These are phyloP conservation scores for Ispidina lecontei DNA, from an alignment of 2,797 vertebrate species.

Conservation along the genomic window DNA sequence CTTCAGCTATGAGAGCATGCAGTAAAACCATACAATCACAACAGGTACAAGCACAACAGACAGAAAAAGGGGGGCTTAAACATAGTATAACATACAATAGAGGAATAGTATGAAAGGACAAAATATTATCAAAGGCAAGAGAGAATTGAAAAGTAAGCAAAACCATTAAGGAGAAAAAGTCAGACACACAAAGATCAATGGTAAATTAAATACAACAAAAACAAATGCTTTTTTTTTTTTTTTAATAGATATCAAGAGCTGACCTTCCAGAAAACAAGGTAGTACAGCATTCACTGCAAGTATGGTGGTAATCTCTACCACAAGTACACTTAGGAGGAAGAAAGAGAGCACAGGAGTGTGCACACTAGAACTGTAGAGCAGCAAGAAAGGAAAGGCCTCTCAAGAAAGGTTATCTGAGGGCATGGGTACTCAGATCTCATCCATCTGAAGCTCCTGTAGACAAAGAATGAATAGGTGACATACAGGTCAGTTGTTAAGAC, in stretches of 20 bases:
- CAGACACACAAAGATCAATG: not conserved
- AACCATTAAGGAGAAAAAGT: not conserved
- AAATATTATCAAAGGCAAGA: not conserved
- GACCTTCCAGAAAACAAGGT: not conserved
- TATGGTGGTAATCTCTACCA: not conserved
- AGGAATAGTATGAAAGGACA: not conserved
- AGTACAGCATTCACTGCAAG: not conserved
- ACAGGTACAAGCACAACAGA: not conserved
- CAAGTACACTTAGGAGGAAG: not conserved
- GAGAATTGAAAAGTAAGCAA: not conserved
- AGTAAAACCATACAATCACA: not conserved
- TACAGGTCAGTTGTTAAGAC: not conserved
- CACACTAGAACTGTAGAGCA: not conserved
- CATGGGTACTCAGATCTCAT: not conserved
- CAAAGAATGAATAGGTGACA: not conserved
- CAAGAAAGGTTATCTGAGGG: not conserved
- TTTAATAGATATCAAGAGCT: too few species aligned
- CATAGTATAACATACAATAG: too few species aligned
- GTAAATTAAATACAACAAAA: not conserved
- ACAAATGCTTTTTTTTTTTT: too few species aligned
- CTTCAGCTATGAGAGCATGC: not conserved
- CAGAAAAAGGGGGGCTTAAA: too few species aligned
- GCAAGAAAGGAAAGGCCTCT: not conserved
- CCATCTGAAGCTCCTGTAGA: not conserved
- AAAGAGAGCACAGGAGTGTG: not conserved